A percentile compares a stretch with the other conserved stretches of the same genome.
Conservation (phyloP, 2,888 invertebrate genomes). For the Cyaniris semiargus region DNA sequence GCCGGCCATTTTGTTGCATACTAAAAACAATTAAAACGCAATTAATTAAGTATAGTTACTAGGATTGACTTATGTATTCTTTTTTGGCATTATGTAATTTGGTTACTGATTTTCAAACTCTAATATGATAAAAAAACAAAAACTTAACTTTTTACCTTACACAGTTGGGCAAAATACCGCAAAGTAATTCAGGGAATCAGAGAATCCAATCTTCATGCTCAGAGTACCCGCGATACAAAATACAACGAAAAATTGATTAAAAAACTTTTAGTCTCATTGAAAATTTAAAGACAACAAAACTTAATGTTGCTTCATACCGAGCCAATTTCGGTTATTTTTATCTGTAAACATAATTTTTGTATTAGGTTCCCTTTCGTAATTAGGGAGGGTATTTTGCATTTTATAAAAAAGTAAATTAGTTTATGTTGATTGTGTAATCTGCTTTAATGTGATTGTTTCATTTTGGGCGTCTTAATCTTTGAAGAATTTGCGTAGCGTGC, state of each 20-base stretch:
- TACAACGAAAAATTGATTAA: not conserved
- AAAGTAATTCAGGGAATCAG: not conserved
- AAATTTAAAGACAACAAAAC: constrained; percentile 14
- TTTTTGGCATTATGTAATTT: too few species aligned
- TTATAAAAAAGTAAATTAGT: constrained; percentile 13
- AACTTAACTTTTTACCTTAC: not conserved
- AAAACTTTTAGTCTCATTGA: not conserved
- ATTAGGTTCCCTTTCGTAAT: constrained; percentile 7
- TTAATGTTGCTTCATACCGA: not conserved
- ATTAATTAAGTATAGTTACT: too few species aligned
- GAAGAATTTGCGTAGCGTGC: too few species aligned
- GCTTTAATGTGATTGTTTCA: not conserved
- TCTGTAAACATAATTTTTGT: constrained; percentile 8
- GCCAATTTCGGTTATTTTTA: constrained; percentile 5
- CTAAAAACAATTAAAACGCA: too few species aligned
- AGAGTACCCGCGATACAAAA: not conserved
- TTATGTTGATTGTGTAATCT: not conserved
- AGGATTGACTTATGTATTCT: too few species aligned
- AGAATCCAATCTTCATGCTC: not conserved
- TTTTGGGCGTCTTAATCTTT: not conserved
- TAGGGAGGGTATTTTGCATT: not conserved
- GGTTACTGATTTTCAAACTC: too few species aligned
- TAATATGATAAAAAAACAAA: too few species aligned
- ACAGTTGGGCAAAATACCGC: not conserved
- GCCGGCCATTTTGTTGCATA: too few species aligned